phyloP scores from a whole-genome alignment of 2,113 vertebrate genomes.

The Melanerpes aurifrons region DNA sequence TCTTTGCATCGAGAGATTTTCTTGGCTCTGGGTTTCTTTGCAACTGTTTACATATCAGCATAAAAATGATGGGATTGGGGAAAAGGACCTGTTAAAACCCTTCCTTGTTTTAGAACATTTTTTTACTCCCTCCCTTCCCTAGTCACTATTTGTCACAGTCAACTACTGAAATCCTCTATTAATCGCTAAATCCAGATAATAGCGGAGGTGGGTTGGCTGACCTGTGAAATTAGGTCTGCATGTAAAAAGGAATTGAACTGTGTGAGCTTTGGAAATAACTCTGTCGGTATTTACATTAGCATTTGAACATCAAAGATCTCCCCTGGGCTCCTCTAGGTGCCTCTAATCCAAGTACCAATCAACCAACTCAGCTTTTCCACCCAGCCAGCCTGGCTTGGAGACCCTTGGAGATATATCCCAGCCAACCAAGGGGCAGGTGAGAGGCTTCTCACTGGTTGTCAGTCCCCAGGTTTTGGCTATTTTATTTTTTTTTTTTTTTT shows the following conservation, averaged over 20 bases:
- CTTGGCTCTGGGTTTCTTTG: background rate
- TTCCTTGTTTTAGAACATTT: background rate
- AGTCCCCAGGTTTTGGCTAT: background rate
- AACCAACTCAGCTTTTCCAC: background rate
- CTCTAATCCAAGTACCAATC: slow-evolving; percentile 47
- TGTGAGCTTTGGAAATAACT: slow-evolving; percentile 57
- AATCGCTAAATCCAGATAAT: slow-evolving; percentile 57
- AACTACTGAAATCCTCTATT: slow-evolving; percentile 51
- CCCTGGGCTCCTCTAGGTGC: slow-evolving; percentile 40
- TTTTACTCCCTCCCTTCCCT: background rate
- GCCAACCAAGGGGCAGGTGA: background rate
- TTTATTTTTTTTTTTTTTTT: too few species aligned
- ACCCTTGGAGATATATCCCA: background rate
- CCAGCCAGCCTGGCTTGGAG: background rate
- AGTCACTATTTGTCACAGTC: slow-evolving; percentile 31
- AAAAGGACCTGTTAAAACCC: slow-evolving; percentile 13
- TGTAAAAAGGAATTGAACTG: slow-evolving; percentile 50
- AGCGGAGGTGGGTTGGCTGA: slow-evolving; percentile 43
- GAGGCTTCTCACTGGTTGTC: background rate
- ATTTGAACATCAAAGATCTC: slow-evolving; percentile 30
- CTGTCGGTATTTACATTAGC: slow-evolving; percentile 32
- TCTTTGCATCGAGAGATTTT: background rate
- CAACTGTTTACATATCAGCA: background rate
- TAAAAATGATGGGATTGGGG: slow-evolving; percentile 15
- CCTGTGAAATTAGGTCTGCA: slow-evolving; percentile 65